Conservation (phyloP, 2,797 vertebrate species). For the Novumbra hubbsi region DNA sequence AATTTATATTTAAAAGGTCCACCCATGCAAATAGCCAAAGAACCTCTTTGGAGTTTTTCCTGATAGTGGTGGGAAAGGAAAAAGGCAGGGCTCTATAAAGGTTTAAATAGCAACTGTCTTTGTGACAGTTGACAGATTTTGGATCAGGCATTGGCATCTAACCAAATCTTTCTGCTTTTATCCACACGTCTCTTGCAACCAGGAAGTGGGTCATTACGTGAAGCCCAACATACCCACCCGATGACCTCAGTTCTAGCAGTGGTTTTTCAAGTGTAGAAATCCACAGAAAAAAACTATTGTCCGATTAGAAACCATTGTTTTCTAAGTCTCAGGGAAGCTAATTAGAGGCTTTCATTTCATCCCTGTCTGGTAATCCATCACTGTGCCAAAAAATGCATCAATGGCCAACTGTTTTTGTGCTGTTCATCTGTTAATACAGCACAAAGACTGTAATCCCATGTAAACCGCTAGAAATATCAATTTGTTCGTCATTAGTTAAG, state of each 20-base stretch:
- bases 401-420: not conserved
- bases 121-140: not conserved
- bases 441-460: not conserved
- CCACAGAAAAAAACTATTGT: not conserved
- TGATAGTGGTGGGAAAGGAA: not conserved
- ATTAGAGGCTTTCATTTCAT: not conserved
- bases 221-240: no score
- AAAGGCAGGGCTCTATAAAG: not conserved
- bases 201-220: no score
- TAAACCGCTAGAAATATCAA: not conserved
- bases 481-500: not conserved
- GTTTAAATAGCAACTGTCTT: not conserved
- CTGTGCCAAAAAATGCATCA: not conserved
- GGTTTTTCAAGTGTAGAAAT: not conserved
- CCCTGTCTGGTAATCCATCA: not conserved
- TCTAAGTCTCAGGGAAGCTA: not conserved
- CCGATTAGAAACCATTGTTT: not conserved
- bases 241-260: not conserved
- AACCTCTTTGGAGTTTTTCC: no score
- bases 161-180: no score
- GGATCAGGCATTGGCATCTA: no score
- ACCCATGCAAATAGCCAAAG: no score
- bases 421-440: not conserved
- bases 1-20: no score
- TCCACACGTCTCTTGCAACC: no score